Percentiles rank a stretch among this genome's conserved stretches.
These are phyloP conservation scores for Dicrurus megarhynchus DNA, from an alignment of 2,113 vertebrate genomes.

Conservation along the genomic window DNA sequence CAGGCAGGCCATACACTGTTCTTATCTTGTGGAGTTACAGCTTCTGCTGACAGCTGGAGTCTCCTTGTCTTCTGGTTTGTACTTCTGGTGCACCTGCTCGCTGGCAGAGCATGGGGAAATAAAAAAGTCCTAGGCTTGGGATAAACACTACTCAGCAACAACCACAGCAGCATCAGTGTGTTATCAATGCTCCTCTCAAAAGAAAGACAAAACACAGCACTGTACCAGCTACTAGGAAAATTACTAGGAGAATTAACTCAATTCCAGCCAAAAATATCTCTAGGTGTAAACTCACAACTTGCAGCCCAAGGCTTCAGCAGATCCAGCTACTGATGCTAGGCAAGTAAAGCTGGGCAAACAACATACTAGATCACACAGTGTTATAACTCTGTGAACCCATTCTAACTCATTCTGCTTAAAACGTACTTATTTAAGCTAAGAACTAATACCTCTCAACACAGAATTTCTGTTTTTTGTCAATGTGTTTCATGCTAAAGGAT, in stretches of 20 bases:
- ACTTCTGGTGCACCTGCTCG: neutral
- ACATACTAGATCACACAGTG: no score
- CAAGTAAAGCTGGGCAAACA: neutral
- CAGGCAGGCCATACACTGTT: neutral
- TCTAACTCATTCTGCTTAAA: neutral
- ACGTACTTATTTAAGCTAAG: neutral
- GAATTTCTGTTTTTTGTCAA: neutral
- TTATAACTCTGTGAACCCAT: neutral
- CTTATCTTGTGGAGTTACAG: neutral
- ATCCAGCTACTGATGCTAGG: neutral
- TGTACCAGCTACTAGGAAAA: neutral
- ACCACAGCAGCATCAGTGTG: neutral
- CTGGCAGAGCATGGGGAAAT: neutral
- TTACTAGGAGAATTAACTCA: neutral
- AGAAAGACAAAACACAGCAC: neutral
- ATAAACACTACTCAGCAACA: neutral
- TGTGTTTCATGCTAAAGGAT: neutral
- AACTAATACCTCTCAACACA: neutral
- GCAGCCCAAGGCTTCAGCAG: neutral
- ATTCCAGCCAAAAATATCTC: neutral
- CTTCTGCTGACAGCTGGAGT: constrained; percentile 7
- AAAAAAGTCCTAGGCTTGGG: neutral
- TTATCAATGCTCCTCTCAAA: neutral
- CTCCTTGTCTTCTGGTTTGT: constrained; percentile 10
- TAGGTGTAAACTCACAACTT: neutral